Conservation (phyloP, 2,113 vertebrate genomes). For the Opisthocomus hoazin region DNA sequence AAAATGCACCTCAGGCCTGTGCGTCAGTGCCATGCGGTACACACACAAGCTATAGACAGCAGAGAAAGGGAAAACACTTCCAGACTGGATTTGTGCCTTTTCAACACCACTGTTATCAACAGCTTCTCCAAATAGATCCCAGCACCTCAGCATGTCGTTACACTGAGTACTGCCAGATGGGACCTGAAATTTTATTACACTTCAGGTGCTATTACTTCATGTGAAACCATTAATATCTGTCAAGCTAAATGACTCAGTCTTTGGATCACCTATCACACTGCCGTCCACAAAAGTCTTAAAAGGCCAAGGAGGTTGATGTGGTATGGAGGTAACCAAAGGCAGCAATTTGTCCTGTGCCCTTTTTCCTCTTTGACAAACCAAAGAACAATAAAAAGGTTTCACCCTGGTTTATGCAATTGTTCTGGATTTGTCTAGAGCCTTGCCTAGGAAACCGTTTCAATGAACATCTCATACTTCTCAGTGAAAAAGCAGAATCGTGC, state of each 20-base stretch:
- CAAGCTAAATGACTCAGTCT: not conserved
- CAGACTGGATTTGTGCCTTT: not conserved
- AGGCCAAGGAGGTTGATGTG: not conserved
- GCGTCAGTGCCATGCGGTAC: not conserved
- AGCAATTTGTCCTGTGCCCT: not conserved
- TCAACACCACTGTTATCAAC: not conserved
- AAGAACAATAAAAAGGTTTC: not conserved
- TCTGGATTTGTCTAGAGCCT: not conserved
- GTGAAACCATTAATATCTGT: not conserved
- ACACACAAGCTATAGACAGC: accelerated
- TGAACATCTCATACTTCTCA: accelerated
- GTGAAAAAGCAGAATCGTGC: accelerated
- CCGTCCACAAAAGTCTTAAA: not conserved
- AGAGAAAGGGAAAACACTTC: not conserved
- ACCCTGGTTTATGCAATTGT: not conserved
- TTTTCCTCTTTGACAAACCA: not conserved
- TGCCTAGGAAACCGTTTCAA: not conserved
- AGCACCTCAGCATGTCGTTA: not conserved
- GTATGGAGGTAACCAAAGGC: not conserved
- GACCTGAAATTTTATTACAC: not conserved
- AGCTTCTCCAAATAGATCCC: not conserved
- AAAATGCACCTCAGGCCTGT: not conserved
- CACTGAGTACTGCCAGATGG: not conserved
- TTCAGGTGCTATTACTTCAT: not conserved
- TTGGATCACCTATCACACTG: not conserved